phyloP scores from a whole-genome alignment of 2,797 vertebrate genomes.

The Sebastes diploproa region DNA sequence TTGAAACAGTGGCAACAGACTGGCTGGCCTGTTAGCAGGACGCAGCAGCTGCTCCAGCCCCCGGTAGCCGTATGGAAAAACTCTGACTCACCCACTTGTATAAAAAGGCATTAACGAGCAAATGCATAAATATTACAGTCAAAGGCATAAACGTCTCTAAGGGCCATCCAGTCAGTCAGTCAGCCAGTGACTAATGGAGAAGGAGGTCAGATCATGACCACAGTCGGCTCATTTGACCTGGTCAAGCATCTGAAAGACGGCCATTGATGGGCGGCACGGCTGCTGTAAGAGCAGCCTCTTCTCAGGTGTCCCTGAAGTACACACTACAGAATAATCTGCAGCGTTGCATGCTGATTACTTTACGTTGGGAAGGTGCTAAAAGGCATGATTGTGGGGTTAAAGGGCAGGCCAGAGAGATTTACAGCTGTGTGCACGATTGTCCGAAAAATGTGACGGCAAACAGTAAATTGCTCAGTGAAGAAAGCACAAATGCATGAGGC shows the following conservation, averaged over 20 bases:
- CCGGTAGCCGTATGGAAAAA: slow-evolving; percentile 78
- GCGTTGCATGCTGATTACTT: not conserved
- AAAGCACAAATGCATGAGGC: not conserved
- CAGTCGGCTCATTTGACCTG: slow-evolving; percentile 61
- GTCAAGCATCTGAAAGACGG: slow-evolving; percentile 64
- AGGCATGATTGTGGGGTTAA: not conserved
- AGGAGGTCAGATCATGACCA: slow-evolving; percentile 64
- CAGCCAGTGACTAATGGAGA: slow-evolving; percentile 64
- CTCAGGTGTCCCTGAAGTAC: slow-evolving; percentile 41
- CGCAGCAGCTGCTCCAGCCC: slow-evolving; percentile 61
- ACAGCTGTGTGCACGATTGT: not conserved
- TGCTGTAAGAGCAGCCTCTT: slow-evolving; percentile 37
- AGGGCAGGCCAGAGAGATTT: slow-evolving; percentile 12
- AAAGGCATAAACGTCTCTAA: slow-evolving; percentile 62
- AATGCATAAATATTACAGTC: slow-evolving; percentile 75
- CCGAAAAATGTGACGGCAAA: not conserved
- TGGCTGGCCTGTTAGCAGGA: slow-evolving; percentile 46
- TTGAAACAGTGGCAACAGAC: slow-evolving; percentile 62
- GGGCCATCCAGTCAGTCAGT: slow-evolving; percentile 59
- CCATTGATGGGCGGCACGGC: slow-evolving; percentile 41
- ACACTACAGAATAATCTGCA: slow-evolving; percentile 7
- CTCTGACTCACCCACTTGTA: slow-evolving; percentile 74
- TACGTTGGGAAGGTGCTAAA: slow-evolving; percentile 15
- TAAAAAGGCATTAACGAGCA: slow-evolving; percentile 72
- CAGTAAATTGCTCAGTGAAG: not conserved